A percentile compares a stretch with the other conserved stretches of the same genome.
phyloP scores from a whole-genome alignment of 2,797 vertebrate species.

The Crocodylus rhombifer region DNA sequence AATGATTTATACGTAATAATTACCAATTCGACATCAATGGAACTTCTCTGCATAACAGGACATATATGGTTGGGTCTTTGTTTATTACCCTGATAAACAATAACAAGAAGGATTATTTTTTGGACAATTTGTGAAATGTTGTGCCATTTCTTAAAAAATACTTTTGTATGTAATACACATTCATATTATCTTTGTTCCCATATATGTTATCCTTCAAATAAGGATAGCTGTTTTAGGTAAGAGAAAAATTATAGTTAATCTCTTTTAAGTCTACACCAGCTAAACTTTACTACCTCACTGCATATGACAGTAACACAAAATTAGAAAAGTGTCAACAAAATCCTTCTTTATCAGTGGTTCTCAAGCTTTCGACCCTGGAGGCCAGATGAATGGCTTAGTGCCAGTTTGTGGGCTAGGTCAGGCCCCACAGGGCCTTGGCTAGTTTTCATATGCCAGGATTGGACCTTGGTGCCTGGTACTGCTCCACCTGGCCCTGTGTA shows the following conservation, averaged over 20 bases:
- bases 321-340: slow-evolving; percentile 19
- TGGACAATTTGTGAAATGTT: not conserved
- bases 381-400: too few relatives aligned
- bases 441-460: too few relatives aligned
- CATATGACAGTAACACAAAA: not conserved
- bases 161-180: not conserved
- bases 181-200: not conserved
- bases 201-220: not conserved
- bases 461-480: too few relatives aligned
- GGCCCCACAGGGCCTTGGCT: too few relatives aligned
- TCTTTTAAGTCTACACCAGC: not conserved
- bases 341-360: not conserved
- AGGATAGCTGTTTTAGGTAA: not conserved
- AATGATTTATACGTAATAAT: not conserved
- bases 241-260: slow-evolving; percentile 7
- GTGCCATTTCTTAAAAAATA: not conserved
- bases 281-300: slow-evolving; percentile 8
- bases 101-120: not conserved
- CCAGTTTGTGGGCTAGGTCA: too few relatives aligned
- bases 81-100: not conserved
- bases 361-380: too few relatives aligned
- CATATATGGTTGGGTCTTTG: not conserved
- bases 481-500: too few relatives aligned
- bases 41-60: fast-evolving
- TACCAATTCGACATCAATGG: not conserved